Evolutionary conservation across 2,113 vertebrate genomes (phyloP).

Genomic region (Serilophus lunatus): DNA sequence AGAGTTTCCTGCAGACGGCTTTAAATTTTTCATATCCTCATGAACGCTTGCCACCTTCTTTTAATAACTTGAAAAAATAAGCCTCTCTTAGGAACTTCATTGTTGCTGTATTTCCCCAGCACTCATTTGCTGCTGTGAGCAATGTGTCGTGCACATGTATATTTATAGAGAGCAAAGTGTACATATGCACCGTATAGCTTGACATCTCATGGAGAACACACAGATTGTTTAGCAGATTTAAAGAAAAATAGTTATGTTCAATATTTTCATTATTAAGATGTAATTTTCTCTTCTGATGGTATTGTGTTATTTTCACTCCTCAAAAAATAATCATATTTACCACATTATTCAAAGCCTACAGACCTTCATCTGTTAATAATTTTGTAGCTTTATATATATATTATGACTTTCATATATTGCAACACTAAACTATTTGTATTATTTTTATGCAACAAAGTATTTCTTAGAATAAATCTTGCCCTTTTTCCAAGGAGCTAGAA

Average conservation of each 20-base stretch:
- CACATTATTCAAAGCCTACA: background rate
- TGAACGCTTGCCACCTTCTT: constrained; percentile 70
- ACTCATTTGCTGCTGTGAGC: constrained; percentile 54
- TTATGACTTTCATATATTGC: background rate
- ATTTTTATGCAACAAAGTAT: background rate
- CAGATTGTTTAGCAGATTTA: constrained; percentile 47
- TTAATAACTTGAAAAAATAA: constrained; percentile 74
- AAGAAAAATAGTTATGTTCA: constrained; percentile 58
- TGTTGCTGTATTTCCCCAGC: constrained; percentile 59
- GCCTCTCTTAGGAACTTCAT: constrained; percentile 65
- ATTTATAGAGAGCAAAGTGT: constrained; percentile 67
- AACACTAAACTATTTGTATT: background rate
- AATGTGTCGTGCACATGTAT: constrained; percentile 54
- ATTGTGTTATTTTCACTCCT: constrained; percentile 12
- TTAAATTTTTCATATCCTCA: constrained; percentile 71
- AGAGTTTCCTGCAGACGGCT: constrained; percentile 69
- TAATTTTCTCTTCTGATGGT: constrained; percentile 9
- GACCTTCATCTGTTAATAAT: constrained; percentile 32
- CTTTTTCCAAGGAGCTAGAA: background rate
- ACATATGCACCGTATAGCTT: constrained; percentile 36
- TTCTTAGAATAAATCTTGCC: background rate
- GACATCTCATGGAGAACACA: constrained; percentile 59
- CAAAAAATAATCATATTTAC: constrained; percentile 19
- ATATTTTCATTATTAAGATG: constrained; percentile 56
- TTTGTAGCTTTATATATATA: background rate